Evolutionary conservation across 2,888 invertebrate species (phyloP).

Genomic region (Desoria tigrina): DNA sequence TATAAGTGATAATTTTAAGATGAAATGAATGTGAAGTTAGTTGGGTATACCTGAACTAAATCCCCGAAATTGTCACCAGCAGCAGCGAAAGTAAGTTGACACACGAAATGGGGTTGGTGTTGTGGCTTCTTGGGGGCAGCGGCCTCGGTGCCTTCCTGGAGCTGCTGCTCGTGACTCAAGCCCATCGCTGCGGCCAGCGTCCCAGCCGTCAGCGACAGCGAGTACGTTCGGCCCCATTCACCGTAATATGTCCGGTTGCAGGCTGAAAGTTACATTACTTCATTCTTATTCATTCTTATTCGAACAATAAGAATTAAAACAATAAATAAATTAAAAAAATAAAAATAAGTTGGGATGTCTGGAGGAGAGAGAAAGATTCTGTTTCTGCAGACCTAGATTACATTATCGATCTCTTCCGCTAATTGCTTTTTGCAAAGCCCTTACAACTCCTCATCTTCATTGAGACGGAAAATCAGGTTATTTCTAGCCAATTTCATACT

Average conservation of each 20-base stretch:
- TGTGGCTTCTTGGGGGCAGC: not conserved
- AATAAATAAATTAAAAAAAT: constrained; percentile 4
- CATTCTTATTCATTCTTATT: too few relatives aligned
- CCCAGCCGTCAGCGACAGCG: constrained; percentile 59
- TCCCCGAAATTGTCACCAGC: constrained; percentile 81
- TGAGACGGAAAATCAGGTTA: too few relatives aligned
- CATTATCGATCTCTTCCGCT: too few relatives aligned
- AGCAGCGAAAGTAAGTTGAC: constrained; percentile 82
- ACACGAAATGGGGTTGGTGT: constrained; percentile 81
- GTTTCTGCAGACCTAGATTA: too few relatives aligned
- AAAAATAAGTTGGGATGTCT: too few relatives aligned
- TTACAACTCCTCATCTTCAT: too few relatives aligned
- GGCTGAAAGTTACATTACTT: constrained; percentile 64
- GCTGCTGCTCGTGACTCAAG: constrained; percentile 25
- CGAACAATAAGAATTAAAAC: too few relatives aligned
- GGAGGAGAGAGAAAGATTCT: too few relatives aligned
- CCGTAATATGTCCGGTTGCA: constrained; percentile 91
- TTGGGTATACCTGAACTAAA: constrained; percentile 72
- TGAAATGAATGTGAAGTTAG: not conserved
- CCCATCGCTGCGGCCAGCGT: constrained; percentile 45
- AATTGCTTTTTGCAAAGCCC: too few relatives aligned
- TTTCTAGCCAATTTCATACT: too few relatives aligned
- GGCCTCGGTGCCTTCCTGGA: not conserved
- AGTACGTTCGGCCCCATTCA: constrained; percentile 82
- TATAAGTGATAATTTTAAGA: not conserved